A percentile compares a stretch with the other conserved stretches of the same genome.
phyloP scores from a whole-genome alignment of 2,113 vertebrate genomes.

The Phaethornis superciliosus region DNA sequence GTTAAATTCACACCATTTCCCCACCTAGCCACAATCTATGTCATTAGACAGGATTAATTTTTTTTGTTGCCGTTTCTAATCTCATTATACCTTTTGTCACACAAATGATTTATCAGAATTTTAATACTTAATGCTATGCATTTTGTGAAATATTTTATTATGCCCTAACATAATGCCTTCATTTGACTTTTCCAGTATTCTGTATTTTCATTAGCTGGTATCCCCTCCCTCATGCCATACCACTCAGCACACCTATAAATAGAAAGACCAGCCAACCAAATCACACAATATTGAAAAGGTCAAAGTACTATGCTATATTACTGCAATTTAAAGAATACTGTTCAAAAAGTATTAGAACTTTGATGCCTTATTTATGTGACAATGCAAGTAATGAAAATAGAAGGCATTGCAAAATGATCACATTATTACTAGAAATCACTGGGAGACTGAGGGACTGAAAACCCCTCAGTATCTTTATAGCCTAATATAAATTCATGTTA shows the following conservation, averaged over 20 bases:
- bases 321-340: conserved; percentile 70
- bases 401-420: not conserved
- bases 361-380: conserved; percentile 66
- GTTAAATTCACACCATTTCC: conserved; percentile 61
- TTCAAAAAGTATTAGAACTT: conserved; percentile 66
- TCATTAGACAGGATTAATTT: conserved; percentile 73
- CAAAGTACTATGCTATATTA: conserved; percentile 66
- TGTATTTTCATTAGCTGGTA: conserved; percentile 73
- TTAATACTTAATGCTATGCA: conserved; percentile 37
- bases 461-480: conserved; percentile 14
- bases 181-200: conserved; percentile 59
- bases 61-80: conserved; percentile 70
- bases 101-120: conserved; percentile 73
- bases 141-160: conserved; percentile 58
- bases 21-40: conserved; percentile 32
- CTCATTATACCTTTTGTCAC: conserved; percentile 76
- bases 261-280: conserved; percentile 72
- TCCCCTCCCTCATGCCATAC: conserved; percentile 49
- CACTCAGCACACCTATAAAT: conserved; percentile 70
- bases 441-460: not conserved
- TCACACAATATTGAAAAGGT: conserved; percentile 75
- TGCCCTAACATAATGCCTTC: conserved; percentile 19
- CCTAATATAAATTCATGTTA: not conserved
- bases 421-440: conserved; percentile 3
- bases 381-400: conserved; percentile 63